Base-by-base conservation (phyloP, 2,888 invertebrate species). In the Napeogenes sylphis region DNA sequence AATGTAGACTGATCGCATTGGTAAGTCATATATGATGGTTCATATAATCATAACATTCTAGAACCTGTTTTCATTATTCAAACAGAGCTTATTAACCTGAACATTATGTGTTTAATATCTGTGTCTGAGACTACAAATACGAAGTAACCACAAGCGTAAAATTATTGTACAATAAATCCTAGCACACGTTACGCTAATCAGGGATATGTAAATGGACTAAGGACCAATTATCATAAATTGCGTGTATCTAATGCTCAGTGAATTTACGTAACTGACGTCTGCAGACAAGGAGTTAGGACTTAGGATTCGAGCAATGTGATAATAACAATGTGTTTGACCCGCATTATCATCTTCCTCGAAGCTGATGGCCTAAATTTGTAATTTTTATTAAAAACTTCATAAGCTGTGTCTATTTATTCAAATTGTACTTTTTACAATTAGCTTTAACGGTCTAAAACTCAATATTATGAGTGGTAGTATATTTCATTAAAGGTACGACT, bases 151-250 rank as follows among this genome's bases (percentile, higher is more conserved):
- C 8, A 4, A 51, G 4, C 30, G 10, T 51, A 51, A 51, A 51
- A 51, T 30, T 51, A 12, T 51, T 61, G 58, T 63, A 59, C 68
- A 47, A 64, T 67, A 67, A 67, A 66, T 62, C 60, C 32, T 42
- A 47, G 55, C 21, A 54, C 53, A 64, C 69, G 65, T 70, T 68
- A 69, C 67, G 64, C 62, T 64, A 67, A 66, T 70, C 67, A 66
- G 65, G 68, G 68, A 68, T 71, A 73, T 72, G 73, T 69, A 72
- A 73, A 73, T 73, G 61, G 56, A 62, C 64, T 63, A 45, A 62
- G 60, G 54, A 64, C 66, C 68, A 72, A 73, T 73, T 73, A 73
- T 69, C 72, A 73, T 73, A 72, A 72, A 72, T 71, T 71, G 67
- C 65, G 66, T 68, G 61, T 70, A 71, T 69, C 68, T 68, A 70